Conservation (phyloP, 2,888 invertebrate species). For the Thalpophila matura region DNA sequence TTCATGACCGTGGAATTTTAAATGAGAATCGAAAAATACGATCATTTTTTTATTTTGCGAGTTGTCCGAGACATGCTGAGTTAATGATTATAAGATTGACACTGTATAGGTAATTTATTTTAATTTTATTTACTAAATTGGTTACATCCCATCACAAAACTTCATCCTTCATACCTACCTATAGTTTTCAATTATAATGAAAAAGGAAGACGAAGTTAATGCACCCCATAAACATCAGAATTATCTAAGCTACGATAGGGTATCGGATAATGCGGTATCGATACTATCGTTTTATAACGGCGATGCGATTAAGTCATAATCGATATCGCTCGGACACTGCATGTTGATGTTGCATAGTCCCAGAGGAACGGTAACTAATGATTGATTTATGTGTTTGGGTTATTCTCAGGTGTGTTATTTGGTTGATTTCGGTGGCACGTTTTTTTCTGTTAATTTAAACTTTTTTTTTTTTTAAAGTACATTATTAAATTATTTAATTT, state of each 20-base stretch:
- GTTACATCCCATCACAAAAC: background rate
- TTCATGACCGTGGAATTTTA: slow-evolving; percentile 27
- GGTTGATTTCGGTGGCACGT: too few relatives aligned
- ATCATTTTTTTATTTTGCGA: slow-evolving; percentile 5
- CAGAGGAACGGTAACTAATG: background rate
- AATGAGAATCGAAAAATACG: slow-evolving; percentile 27
- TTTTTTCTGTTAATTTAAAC: too few relatives aligned
- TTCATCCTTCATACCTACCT: background rate
- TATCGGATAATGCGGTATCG: slow-evolving; percentile 4
- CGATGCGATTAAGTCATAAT: slow-evolving; percentile 40
- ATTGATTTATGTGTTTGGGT: background rate
- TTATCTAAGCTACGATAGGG: slow-evolving; percentile 13
- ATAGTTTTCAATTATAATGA: background rate
- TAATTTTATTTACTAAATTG: too few relatives aligned
- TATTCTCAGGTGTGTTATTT: background rate
- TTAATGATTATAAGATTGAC: background rate
- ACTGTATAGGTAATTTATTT: too few relatives aligned
- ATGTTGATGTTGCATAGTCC: background rate
- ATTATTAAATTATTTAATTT: too few relatives aligned
- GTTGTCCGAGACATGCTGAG: background rate
- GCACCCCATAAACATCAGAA: slow-evolving; percentile 3
- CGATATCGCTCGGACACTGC: slow-evolving; percentile 26
- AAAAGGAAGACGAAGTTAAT: slow-evolving; percentile 14
- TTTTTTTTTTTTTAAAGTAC: too few relatives aligned
- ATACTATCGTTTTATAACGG: slow-evolving; percentile 34